phyloP scores from a whole-genome alignment of 2,113 vertebrate genomes.

The Brachionichthys hirsutus region DNA sequence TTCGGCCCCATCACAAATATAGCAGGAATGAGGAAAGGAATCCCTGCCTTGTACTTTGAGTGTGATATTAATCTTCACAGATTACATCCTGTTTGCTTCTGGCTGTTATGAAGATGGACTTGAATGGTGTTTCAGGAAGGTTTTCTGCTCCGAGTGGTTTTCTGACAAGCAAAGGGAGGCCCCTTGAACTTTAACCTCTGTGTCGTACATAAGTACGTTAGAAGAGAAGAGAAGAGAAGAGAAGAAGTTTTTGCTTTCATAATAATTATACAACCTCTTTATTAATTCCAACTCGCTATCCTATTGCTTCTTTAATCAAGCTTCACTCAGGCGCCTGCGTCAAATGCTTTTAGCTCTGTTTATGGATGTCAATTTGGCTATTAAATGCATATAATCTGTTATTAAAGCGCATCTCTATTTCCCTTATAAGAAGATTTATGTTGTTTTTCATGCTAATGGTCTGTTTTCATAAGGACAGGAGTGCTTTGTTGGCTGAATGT shows the following conservation, averaged over 20 bases:
- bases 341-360: constrained; percentile 55
- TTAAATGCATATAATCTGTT: constrained; percentile 70
- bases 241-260: not conserved
- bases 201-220: constrained; percentile 12
- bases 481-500: constrained; percentile 66
- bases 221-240: not conserved
- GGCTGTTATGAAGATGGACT: not conserved
- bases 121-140: not conserved
- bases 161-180: constrained; percentile 21
- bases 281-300: not conserved
- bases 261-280: not conserved
- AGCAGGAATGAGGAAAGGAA: not conserved
- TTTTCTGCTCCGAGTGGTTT: constrained; percentile 13
- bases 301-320: constrained; percentile 23
- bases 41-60: not conserved
- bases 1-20: not conserved
- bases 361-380: constrained; percentile 59
- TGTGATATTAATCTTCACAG: not conserved
- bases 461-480: constrained; percentile 42
- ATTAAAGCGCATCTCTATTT: constrained; percentile 58
- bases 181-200: constrained; percentile 51
- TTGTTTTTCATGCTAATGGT: constrained; percentile 52
- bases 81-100: not conserved
- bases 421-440: constrained; percentile 66
- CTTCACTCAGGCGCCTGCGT: constrained; percentile 33